phyloP scores from a whole-genome alignment of 2,888 invertebrate species.

The Drosophila colorata region DNA sequence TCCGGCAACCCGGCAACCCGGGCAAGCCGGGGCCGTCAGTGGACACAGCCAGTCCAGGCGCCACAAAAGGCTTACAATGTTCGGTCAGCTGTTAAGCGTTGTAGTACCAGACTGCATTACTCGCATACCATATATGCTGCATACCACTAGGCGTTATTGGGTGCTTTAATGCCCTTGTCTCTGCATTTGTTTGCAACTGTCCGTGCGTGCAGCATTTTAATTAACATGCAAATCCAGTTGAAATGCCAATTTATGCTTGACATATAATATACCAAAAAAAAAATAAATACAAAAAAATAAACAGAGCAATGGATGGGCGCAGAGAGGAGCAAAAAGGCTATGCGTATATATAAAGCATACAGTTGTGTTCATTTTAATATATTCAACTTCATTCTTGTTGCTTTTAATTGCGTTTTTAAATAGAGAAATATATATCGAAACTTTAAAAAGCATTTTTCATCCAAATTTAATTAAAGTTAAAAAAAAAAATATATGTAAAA shows the following conservation, averaged over 20 bases:
- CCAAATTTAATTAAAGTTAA: not conserved
- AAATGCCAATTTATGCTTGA: constrained; percentile 80
- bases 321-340: constrained; percentile 23
- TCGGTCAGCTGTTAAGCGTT: constrained; percentile 65
- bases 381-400: constrained; percentile 20
- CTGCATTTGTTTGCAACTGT: constrained; percentile 74
- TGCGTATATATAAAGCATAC: constrained; percentile 14
- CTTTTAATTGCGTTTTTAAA: constrained; percentile 40
- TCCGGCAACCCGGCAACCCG: not conserved
- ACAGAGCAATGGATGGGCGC: constrained; percentile 3
- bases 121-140: not conserved
- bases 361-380: constrained; percentile 39
- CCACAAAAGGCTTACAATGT: constrained; percentile 61
- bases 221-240: constrained; percentile 81
- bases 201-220: constrained; percentile 76
- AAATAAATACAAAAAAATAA: constrained; percentile 25
- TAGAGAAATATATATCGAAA: not conserved
- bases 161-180: constrained; percentile 68
- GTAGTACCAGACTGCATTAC: constrained; percentile 53
- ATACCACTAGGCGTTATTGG: constrained; percentile 33
- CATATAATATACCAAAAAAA: constrained; percentile 69
- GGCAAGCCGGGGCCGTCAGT: too few species aligned
- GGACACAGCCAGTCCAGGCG: constrained; percentile 5
- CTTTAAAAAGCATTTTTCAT: not conserved
- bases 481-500: not conserved